Conservation (phyloP, 2,113 vertebrate species). For the Bagarius yarrelli region DNA sequence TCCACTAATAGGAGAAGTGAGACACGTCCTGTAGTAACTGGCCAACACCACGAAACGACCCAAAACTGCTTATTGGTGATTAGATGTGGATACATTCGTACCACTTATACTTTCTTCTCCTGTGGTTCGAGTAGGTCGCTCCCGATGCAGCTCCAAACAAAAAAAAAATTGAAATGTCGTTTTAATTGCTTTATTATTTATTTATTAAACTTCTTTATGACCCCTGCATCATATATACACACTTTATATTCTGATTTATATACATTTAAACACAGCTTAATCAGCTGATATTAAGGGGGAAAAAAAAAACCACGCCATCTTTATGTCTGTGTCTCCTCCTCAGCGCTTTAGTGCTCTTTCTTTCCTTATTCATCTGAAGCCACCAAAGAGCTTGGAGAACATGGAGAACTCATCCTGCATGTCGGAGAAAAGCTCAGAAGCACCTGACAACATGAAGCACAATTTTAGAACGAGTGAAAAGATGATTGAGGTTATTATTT, state of each 20-base stretch:
- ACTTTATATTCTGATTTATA: not conserved
- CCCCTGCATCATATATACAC: not conserved
- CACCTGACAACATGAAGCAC: constrained; percentile 55
- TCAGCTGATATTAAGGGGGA: not conserved
- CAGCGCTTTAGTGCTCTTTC: not conserved
- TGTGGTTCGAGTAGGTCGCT: too few species aligned
- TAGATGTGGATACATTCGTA: too few species aligned
- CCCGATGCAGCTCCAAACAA: too few species aligned
- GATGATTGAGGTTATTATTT: not conserved
- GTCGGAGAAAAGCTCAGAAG: constrained; percentile 47
- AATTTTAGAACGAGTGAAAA: not conserved
- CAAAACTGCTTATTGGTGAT: too few species aligned
- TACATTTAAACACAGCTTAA: not conserved
- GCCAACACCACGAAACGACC: too few species aligned
- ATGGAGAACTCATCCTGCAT: constrained; percentile 65
- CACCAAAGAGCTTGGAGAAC: constrained; percentile 69
- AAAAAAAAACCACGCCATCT: not conserved
- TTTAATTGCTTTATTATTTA: not conserved
- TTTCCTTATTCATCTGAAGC: constrained; percentile 58
- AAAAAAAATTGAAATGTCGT: not conserved
- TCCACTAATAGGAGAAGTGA: too few species aligned
- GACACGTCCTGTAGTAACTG: too few species aligned
- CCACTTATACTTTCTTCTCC: too few species aligned
- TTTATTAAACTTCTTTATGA: not conserved
- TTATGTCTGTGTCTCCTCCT: not conserved